phyloP scores from a whole-genome alignment of 2,888 invertebrate genomes.

The Xanthorhoe designata region DNA sequence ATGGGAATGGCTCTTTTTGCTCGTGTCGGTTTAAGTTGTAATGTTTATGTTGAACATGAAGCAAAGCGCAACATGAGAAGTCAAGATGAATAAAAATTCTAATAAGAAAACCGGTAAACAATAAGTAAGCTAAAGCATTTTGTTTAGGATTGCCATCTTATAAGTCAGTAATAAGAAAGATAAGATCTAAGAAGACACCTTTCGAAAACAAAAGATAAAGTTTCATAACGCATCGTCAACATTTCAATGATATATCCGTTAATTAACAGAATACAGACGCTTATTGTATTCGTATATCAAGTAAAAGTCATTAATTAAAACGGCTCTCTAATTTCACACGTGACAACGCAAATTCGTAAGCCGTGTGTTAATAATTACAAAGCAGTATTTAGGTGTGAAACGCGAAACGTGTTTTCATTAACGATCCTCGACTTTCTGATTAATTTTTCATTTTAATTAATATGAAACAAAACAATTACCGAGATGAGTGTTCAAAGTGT shows the following conservation, averaged over 20 bases:
- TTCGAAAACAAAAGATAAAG: conserved; percentile 30
- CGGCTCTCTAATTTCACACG: conserved; percentile 70
- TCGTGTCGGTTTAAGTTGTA: conserved; percentile 59
- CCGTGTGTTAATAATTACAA: conserved; percentile 72
- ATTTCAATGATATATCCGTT: conserved; percentile 34
- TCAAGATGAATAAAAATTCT: conserved; percentile 41
- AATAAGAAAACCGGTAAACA: conserved; percentile 22
- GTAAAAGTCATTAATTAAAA: conserved; percentile 79
- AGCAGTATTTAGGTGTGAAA: conserved; percentile 66
- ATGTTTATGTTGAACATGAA: conserved; percentile 65
- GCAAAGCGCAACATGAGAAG: conserved; percentile 37
- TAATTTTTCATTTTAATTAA: conserved; percentile 75
- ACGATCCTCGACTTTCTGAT: conserved; percentile 66
- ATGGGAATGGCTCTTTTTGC: conserved; percentile 78
- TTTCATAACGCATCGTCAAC: conserved; percentile 19
- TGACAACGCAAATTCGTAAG: conserved; percentile 76
- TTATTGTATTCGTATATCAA: conserved; percentile 53
- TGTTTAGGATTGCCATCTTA: conserved; percentile 2
- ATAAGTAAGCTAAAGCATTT: conserved; percentile 2
- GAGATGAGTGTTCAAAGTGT: conserved; percentile 44
- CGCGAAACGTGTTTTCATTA: conserved; percentile 68
- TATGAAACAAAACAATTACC: conserved; percentile 50
- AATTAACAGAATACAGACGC: conserved; percentile 48
- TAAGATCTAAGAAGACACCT: conserved; percentile 1
- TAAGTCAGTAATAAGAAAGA: background rate